phyloP scores from a whole-genome alignment of 2,113 vertebrate genomes.

The chimpanzee (Pan troglodytes) region DNA sequence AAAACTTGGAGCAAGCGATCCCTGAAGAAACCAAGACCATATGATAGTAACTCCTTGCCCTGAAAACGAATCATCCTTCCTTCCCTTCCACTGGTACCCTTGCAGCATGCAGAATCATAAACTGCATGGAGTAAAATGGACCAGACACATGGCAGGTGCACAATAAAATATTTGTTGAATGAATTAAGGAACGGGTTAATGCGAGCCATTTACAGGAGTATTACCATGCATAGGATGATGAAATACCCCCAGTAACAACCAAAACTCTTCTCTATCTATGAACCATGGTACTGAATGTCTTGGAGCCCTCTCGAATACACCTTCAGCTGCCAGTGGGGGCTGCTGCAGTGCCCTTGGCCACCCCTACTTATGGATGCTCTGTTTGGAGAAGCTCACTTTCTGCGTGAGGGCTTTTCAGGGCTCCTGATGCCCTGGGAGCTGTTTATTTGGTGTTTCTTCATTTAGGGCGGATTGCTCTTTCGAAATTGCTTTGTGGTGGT shows the following conservation, averaged over 20 bases:
- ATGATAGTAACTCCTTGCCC: neutral
- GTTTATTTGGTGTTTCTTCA: conserved; percentile 7
- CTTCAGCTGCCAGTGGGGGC: neutral
- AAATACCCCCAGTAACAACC: neutral
- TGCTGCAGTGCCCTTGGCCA: neutral
- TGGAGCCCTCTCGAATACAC: neutral
- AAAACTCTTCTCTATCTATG: neutral
- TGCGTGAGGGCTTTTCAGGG: neutral
- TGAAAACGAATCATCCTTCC: neutral
- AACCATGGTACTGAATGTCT: neutral
- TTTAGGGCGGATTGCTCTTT: conserved; percentile 36
- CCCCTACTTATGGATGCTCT: neutral
- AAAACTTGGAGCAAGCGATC: neutral
- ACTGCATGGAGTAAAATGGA: neutral
- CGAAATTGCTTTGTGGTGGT: neutral
- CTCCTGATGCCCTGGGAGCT: neutral
- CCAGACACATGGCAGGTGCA: neutral
- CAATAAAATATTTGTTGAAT: neutral
- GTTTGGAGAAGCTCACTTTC: neutral
- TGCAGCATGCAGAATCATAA: neutral
- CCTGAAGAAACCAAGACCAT: neutral
- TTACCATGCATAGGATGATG: neutral
- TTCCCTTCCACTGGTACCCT: neutral
- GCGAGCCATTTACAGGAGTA: no score
- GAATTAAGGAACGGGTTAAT: neutral